Base-by-base conservation (phyloP, 30 jellyfish, hydroid and myxozoan genomes). In the Chironex yamaguchii region DNA sequence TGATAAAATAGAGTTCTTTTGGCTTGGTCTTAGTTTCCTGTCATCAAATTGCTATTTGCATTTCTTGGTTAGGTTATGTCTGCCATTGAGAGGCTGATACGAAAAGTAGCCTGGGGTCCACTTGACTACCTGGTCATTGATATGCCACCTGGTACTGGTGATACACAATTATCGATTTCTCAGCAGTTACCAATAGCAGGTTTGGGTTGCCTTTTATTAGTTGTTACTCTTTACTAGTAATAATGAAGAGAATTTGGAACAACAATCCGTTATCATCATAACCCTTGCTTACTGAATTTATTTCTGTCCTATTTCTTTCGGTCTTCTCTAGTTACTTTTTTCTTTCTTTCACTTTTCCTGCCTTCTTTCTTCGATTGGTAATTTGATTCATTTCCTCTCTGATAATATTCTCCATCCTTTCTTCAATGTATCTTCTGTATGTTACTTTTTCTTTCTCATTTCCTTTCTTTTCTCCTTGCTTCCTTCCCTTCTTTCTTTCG, bases 141-240 rank as follows among this genome's bases (percentile, higher is more conserved):
- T 71, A 95, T 95, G 99, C 99, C 97, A 20, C 99, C 99, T 42
- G 99, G 99, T 0, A 95, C 99, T 0, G 99, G 99, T 0, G 99
- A 95, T 62, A 90, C 96, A 12, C 99, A 95, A 88, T 84, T 95
- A 0, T 95, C 99, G 17, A 91, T 95, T 17, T 87, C 99, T 2
- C 99, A 95, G 82, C 96, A 67, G 11, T 81, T 89, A 2, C 99
- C 95, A 32, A 92, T 95, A 17, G 21, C 96, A 54, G 99, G 99
- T 94, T 17, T 27, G 87, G 3, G 22, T 58, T 58, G 24, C 22
- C 22, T 58, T 58, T 26, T 6, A 58, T 6, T 58, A 9, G 62
- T 48, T 66, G 49, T 21, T 29, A 66, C 24, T 22, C 32, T 29
- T 20, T 1, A 31, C 79, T 31, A 66, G 49, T 23, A 24, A 1